Conservation (phyloP, 2,888 invertebrate species). For the Drosophila suboccidentalis region DNA sequence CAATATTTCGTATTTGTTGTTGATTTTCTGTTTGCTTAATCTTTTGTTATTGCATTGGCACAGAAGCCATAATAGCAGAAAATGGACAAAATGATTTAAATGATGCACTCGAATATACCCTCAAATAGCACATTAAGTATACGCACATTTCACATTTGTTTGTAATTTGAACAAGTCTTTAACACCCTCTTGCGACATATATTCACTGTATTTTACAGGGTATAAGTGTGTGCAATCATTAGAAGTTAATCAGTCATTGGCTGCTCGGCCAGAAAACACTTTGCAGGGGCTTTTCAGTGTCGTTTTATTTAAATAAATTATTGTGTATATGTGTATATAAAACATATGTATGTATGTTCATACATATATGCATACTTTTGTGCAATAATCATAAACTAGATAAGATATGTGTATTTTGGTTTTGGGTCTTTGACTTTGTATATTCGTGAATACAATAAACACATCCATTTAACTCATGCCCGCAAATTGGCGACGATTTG, state of each 20-base stretch:
- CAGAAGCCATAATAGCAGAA: not conserved
- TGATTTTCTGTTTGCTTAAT: conserved; percentile 16
- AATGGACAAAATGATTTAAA: not conserved
- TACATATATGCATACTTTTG: conserved; percentile 2
- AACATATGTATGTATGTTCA: not conserved
- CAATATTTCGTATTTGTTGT: conserved; percentile 8
- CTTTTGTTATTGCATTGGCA: conserved; percentile 10
- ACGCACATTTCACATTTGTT: not conserved
- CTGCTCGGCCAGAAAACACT: not conserved
- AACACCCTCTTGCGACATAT: not conserved
- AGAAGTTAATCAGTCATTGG: conserved; percentile 14
- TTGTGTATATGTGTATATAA: not conserved
- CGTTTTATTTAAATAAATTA: conserved; percentile 6
- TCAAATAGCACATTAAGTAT: not conserved
- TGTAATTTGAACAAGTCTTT: not conserved
- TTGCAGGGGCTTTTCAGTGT: conserved; percentile 1
- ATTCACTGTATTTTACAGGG: not conserved
- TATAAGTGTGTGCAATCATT: conserved; percentile 6
- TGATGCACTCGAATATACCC: not conserved
- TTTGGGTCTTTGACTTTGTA: conserved; percentile 60
- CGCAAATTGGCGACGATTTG: conserved; percentile 55
- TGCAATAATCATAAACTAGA: conserved; percentile 57
- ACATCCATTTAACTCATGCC: conserved; percentile 52
- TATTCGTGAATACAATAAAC: conserved; percentile 50
- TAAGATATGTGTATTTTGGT: conserved; percentile 54